A percentile compares a stretch with the other conserved stretches of the same genome.
Evolutionary conservation across 2,888 invertebrate species (phyloP).

Genomic region (Tiliacea citrago): DNA sequence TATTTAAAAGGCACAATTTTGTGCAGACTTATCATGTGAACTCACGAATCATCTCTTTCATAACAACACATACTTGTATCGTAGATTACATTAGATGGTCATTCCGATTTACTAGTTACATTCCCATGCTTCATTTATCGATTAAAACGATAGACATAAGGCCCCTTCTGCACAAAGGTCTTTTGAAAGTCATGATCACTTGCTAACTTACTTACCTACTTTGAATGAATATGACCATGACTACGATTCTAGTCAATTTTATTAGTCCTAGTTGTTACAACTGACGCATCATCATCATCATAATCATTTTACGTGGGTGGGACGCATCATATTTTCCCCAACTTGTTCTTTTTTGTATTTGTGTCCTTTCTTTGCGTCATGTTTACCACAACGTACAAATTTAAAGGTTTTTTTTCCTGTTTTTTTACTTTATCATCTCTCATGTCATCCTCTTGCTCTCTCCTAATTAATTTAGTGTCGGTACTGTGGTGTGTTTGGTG

Average conservation of each 20-base stretch:
- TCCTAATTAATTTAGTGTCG: too few species aligned
- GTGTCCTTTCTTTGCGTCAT: too few species aligned
- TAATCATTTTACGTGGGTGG: too few species aligned
- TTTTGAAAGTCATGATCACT: neutral
- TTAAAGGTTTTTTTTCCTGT: too few species aligned
- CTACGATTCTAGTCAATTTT: too few species aligned
- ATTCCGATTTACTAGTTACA: neutral
- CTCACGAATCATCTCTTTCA: neutral
- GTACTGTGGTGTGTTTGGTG: neutral
- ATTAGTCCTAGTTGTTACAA: too few species aligned
- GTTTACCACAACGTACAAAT: too few species aligned
- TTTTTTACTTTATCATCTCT: neutral
- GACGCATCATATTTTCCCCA: too few species aligned
- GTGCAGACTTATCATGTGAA: neutral
- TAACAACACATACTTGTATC: neutral
- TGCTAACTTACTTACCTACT: neutral
- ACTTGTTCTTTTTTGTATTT: too few species aligned
- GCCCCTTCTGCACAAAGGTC: neutral
- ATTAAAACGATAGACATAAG: neutral
- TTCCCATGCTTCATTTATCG: too few species aligned
- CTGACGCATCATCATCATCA: neutral
- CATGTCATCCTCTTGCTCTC: neutral
- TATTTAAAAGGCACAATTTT: slow-evolving; percentile 7
- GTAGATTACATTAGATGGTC: neutral
- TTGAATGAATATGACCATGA: too few species aligned